Conservation (phyloP, 2,797 vertebrate genomes). For the Fringilla coelebs region DNA sequence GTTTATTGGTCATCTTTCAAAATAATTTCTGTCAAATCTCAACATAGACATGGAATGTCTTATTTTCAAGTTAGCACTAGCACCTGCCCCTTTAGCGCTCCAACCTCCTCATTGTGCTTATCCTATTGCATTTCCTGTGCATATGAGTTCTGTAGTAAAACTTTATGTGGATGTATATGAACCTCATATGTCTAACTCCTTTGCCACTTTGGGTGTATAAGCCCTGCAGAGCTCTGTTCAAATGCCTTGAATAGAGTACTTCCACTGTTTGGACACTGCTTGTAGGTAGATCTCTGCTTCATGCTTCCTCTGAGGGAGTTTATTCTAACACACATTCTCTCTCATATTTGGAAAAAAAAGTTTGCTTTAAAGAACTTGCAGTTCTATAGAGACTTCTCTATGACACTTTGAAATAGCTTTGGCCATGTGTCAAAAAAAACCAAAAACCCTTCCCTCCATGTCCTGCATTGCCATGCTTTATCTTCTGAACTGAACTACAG, state of each 20-base stretch:
- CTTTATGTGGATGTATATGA: neutral
- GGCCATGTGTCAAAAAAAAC: neutral
- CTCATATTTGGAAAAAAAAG: neutral
- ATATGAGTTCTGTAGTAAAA: accelerated
- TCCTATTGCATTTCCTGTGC: neutral
- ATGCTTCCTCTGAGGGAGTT: neutral
- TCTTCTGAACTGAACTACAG: neutral
- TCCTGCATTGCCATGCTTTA: neutral
- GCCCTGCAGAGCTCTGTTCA: neutral
- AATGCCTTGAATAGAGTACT: neutral
- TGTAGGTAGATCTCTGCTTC: neutral
- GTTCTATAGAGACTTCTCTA: neutral
- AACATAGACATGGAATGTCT: neutral
- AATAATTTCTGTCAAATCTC: neutral
- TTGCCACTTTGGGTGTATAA: neutral
- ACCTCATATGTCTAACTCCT: neutral
- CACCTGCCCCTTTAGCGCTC: neutral
- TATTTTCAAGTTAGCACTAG: neutral
- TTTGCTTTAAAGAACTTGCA: neutral
- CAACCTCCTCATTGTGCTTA: neutral
- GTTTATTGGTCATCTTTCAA: neutral
- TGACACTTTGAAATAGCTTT: neutral
- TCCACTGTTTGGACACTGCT: neutral
- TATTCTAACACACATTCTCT: neutral
- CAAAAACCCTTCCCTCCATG: neutral